Percentiles rank a stretch among this genome's conserved stretches.
These are phyloP conservation scores for Hedya salicella DNA, from an alignment of 2,888 invertebrate species.

Conservation along the genomic window DNA sequence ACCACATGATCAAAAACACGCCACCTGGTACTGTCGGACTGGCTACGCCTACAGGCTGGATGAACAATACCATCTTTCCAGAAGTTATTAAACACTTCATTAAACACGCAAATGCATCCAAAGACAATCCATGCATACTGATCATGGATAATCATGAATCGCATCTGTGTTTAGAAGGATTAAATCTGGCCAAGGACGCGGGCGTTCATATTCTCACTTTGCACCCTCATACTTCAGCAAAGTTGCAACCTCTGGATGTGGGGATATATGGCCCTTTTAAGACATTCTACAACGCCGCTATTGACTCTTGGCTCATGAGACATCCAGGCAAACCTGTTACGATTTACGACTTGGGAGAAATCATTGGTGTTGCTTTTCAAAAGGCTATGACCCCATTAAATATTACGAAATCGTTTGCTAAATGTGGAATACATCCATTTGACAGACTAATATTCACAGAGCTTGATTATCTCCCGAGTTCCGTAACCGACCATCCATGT, in stretches of 20 bases:
- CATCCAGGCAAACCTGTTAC: neutral
- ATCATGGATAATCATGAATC: constrained; percentile 3
- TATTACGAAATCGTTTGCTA: constrained; percentile 7
- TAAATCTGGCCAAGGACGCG: neutral
- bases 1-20: constrained; percentile 51
- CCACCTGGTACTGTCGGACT: constrained; percentile 58
- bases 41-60: constrained; percentile 60
- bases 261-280: constrained; percentile 5
- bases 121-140: neutral
- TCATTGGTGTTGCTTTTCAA: constrained; percentile 7
- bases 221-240: constrained; percentile 10
- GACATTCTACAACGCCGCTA: neutral
- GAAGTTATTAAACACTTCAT: constrained; percentile 61
- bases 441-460: constrained; percentile 7
- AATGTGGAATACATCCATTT: constrained; percentile 5
- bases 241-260: constrained; percentile 2
- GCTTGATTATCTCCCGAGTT: constrained; percentile 2
- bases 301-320: neutral
- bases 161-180: neutral
- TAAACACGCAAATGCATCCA: constrained; percentile 49
- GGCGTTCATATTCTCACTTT: constrained; percentile 1
- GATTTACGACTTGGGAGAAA: constrained; percentile 7
- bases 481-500: constrained; percentile 6
- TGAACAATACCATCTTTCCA: constrained; percentile 57
- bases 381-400: constrained; percentile 7